Evolutionary conservation across 2,797 vertebrate species (phyloP).

Genomic region (Microtus agrestis): DNA sequence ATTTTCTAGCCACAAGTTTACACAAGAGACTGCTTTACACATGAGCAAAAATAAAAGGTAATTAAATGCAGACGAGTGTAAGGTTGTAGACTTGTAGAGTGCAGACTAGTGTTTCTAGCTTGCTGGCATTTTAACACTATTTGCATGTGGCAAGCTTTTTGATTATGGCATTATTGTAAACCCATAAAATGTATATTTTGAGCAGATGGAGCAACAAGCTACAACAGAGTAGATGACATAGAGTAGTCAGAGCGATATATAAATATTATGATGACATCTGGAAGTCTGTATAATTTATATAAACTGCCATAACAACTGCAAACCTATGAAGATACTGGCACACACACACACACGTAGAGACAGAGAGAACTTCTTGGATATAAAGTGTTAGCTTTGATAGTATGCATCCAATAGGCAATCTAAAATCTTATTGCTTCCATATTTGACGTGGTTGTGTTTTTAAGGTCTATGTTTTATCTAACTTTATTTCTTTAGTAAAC

Average conservation of each 20-base stretch:
- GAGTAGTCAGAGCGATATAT: constrained; percentile 78
- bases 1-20: constrained; percentile 77
- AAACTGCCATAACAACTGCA: constrained; percentile 70
- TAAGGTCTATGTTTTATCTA: constrained; percentile 71
- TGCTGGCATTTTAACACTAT: constrained; percentile 82
- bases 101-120: constrained; percentile 74
- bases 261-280: constrained; percentile 82
- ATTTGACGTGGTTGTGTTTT: constrained; percentile 65
- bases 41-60: constrained; percentile 80
- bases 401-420: constrained; percentile 3
- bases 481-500: constrained; percentile 72
- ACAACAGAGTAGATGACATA: constrained; percentile 76
- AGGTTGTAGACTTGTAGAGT: constrained; percentile 46
- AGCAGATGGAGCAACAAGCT: constrained; percentile 85
- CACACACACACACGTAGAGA: no score
- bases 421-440: constrained; percentile 63
- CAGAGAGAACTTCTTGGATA: constrained; percentile 29
- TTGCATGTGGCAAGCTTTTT: constrained; percentile 83
- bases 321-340: constrained; percentile 58
- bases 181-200: constrained; percentile 85
- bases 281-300: constrained; percentile 80
- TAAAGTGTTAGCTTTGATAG: constrained; percentile 71
- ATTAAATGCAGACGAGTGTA: constrained; percentile 73
- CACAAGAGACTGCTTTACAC: constrained; percentile 61
- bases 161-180: constrained; percentile 85